Evolutionary conservation across 2,888 invertebrate genomes (phyloP), one percentile per base, ranked within the genome.

Genomic region (Agriopis marginaria): DNA sequence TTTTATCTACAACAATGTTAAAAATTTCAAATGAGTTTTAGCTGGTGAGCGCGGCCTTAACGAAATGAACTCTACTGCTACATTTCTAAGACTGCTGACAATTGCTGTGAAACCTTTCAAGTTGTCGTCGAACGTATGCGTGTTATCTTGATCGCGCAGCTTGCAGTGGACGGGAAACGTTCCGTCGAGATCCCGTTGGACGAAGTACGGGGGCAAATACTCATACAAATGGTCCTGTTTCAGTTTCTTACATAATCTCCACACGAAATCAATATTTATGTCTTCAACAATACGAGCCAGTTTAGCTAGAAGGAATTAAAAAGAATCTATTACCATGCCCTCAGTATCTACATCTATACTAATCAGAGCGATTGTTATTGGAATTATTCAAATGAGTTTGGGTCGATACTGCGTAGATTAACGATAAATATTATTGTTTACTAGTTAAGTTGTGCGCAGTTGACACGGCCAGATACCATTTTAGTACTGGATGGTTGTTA

Each of bases 41-140:
- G 42, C 8, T 0, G 9, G 8, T 42, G 9, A 42, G 42, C 9
- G 5, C 32, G 32, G 42, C 42, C 42, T 42, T 42, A 74, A 69
- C 70, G 44, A 65, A 77, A 79, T 79, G 76, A 77, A 75, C 75
- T 81, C 76, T 79, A 81, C 75, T 72, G 70, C 63, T 76, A 88
- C 90, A 89, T 87, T 89, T 92, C 83, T 93, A 92, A 80, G 91
- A 83, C 86, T 90, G 89, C 89, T 71, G 74, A 77, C 84, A 79
- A 86, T 90, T 90, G 80, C 79, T 79, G 72, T 77, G 93, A 93
- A 93, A 93, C 94, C 93, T 93, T 88, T 87, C 71, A 92, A 92
- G 86, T 92, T 92, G 85, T 92, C 93, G 92, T 93, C 89, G 88
- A 90, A 92, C 80, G 72, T 82, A 74, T 86, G 79, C 77, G 75